Evolutionary conservation across 2,888 invertebrate species (phyloP).

Genomic region (Diplazon laetatorius): DNA sequence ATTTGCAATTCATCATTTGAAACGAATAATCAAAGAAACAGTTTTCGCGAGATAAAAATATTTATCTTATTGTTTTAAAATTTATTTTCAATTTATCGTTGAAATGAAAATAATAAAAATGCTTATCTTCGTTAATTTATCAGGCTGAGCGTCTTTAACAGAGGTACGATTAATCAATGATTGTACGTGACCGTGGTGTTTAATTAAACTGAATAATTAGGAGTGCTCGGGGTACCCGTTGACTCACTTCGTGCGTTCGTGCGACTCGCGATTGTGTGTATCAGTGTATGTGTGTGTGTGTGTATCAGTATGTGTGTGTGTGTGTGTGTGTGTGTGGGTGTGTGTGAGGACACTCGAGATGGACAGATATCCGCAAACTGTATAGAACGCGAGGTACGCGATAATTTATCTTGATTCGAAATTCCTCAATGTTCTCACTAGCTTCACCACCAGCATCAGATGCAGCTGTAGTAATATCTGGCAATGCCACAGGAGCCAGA

Average conservation of each 20-base stretch:
- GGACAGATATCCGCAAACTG: slow-evolving; percentile 64
- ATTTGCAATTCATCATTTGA: too few relatives aligned
- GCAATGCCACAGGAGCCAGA: slow-evolving; percentile 27
- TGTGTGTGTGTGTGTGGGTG: too few relatives aligned
- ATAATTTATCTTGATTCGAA: slow-evolving; percentile 61
- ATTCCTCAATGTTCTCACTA: slow-evolving; percentile 55
- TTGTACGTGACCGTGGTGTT: slow-evolving; percentile 70
- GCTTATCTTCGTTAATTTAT: not conserved
- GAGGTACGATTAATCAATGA: slow-evolving; percentile 72
- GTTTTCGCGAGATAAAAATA: too few relatives aligned
- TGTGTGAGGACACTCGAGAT: slow-evolving; percentile 72
- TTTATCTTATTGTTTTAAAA: slow-evolving; percentile 8
- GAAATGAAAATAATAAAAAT: not conserved
- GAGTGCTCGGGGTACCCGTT: slow-evolving; percentile 11
- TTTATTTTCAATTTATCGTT: slow-evolving; percentile 17
- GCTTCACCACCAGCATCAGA: slow-evolving; percentile 24
- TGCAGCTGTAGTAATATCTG: slow-evolving; percentile 19
- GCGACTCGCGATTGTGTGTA: slow-evolving; percentile 72
- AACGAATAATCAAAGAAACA: too few relatives aligned
- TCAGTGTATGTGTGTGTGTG: too few relatives aligned
- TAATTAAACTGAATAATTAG: slow-evolving; percentile 72
- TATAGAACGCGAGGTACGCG: slow-evolving; percentile 25
- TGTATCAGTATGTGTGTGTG: too few relatives aligned
- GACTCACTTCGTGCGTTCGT: slow-evolving; percentile 48
- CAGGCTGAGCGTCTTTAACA: slow-evolving; percentile 68